Evolutionary conservation across 2,888 invertebrate genomes (phyloP).

Genomic region (Temnothorax rugatulus): DNA sequence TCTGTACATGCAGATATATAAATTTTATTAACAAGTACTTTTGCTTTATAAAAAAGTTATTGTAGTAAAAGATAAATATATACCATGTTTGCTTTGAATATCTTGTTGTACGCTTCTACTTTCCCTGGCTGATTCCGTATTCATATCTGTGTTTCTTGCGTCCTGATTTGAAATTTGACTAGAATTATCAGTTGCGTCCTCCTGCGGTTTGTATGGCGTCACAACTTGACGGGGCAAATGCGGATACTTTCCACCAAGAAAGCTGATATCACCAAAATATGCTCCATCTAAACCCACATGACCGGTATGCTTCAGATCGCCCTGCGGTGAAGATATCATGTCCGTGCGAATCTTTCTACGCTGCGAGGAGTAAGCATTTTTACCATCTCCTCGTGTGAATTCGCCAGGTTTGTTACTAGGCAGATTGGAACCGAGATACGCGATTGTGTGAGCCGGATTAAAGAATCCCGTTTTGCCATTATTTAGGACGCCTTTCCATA

Average conservation of each 20-base stretch:
- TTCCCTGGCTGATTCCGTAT: slow-evolving; percentile 79
- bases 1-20: background rate
- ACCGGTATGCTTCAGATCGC: slow-evolving; percentile 97
- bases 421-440: slow-evolving; percentile 93
- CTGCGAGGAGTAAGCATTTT: slow-evolving; percentile 88
- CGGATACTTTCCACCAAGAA: slow-evolving; percentile 91
- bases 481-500: slow-evolving; percentile 97
- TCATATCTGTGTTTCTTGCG: slow-evolving; percentile 73
- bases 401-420: slow-evolving; percentile 88
- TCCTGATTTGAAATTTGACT: slow-evolving; percentile 82
- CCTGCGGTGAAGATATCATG: slow-evolving; percentile 99
- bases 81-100: slow-evolving; percentile 82
- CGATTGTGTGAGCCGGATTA: slow-evolving; percentile 95
- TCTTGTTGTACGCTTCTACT: slow-evolving; percentile 80
- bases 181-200: slow-evolving; percentile 88
- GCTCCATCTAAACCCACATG: slow-evolving; percentile 99
- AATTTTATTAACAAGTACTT: background rate
- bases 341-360: slow-evolving; percentile 92
- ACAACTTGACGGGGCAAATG: slow-evolving; percentile 96
- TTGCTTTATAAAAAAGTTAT: background rate
- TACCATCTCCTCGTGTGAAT: slow-evolving; percentile 88
- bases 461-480: slow-evolving; percentile 97
- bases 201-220: slow-evolving; percentile 95
- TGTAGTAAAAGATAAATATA: slow-evolving; percentile 1
- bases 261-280: slow-evolving; percentile 97